A percentile compares a stretch with the other conserved stretches of the same genome.
These are phyloP conservation scores for Madoqua kirkii DNA, from an alignment of 2,113 vertebrate genomes.

Conservation along the genomic window DNA sequence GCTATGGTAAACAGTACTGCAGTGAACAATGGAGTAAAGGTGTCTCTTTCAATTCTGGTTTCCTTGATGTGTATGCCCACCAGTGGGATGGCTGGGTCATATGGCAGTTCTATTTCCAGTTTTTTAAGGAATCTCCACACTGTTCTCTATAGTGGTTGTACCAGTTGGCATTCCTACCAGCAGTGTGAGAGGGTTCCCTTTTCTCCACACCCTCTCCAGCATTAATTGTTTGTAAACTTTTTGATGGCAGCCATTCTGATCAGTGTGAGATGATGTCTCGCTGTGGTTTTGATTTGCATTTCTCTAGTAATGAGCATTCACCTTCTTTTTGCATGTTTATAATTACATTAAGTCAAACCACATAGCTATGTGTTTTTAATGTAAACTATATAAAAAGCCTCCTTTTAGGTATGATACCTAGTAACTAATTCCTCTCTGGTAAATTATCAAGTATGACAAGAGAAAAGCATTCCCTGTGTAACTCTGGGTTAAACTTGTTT, in stretches of 20 bases:
- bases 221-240: neutral
- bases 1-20: neutral
- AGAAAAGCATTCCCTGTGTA: neutral
- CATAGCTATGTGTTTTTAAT: neutral
- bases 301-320: neutral
- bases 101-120: neutral
- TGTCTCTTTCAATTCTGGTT: neutral
- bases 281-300: neutral
- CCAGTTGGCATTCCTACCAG: neutral
- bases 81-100: neutral
- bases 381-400: neutral
- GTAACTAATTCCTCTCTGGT: neutral
- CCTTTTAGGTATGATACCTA: neutral
- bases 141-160: neutral
- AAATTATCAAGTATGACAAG: neutral
- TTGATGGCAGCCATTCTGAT: neutral
- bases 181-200: neutral
- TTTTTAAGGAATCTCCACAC: neutral
- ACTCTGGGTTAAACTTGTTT: neutral
- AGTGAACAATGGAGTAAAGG: neutral
- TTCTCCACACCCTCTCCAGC: neutral
- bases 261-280: neutral
- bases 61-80: neutral
- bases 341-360: neutral
- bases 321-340: neutral